Evolutionary conservation across 1,140 invertebrate species (phyloP).

Genomic region (Drosophila nigrodunni): DNA sequence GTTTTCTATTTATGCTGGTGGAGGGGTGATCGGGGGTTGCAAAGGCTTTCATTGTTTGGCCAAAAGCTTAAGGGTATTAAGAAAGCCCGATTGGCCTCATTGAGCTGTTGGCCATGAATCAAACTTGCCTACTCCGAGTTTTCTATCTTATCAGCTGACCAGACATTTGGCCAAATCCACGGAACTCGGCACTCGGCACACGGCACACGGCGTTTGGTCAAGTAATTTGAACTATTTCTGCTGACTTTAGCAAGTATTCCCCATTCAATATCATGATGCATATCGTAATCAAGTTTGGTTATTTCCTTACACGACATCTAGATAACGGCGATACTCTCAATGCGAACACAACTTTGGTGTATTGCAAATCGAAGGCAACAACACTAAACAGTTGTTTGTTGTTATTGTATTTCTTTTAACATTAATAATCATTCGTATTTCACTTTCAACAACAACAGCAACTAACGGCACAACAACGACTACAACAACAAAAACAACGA

Average conservation of each 20-base stretch:
- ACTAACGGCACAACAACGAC: conserved; percentile 3
- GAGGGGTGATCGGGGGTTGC: background rate
- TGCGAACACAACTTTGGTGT: conserved; percentile 46
- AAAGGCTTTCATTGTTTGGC: conserved; percentile 64
- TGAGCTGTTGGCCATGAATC: conserved; percentile 16
- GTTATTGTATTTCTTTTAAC: conserved; percentile 19
- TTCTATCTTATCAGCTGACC: conserved; percentile 27
- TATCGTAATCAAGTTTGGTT: conserved; percentile 19
- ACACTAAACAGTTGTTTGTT: conserved; percentile 21
- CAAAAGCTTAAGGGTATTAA: conserved; percentile 49
- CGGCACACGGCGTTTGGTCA: conserved; percentile 1
- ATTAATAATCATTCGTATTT: conserved; percentile 29
- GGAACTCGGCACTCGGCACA: background rate
- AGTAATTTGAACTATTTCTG: conserved; percentile 1
- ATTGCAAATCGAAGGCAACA: conserved; percentile 48
- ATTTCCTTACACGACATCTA: conserved; percentile 50
- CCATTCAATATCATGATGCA: conserved; percentile 28
- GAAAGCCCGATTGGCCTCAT: conserved; percentile 22
- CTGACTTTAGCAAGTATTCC: conserved; percentile 12
- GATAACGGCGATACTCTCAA: too few relatives aligned
- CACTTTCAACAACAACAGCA: conserved; percentile 32
- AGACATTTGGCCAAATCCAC: conserved; percentile 9
- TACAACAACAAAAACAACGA: conserved; percentile 20
- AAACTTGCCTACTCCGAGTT: conserved; percentile 12
- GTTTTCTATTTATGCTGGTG: conserved; percentile 77